Base-by-base conservation (phyloP, 2,888 invertebrate genomes). In the Melanostoma mellinum region DNA sequence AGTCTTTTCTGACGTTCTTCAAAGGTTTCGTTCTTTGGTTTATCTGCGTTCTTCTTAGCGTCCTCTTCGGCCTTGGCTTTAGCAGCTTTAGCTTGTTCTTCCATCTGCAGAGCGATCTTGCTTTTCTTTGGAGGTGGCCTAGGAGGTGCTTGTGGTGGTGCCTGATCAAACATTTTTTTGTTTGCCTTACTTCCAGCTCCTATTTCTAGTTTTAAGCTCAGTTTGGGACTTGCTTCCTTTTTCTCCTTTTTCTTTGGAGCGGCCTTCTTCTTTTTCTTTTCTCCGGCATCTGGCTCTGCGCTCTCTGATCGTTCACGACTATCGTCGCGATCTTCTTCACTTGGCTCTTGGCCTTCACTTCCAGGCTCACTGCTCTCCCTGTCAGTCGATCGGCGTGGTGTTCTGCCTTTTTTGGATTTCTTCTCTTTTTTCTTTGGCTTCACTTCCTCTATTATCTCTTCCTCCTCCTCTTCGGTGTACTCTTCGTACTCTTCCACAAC, bases 401-500 rank as follows among this genome's bases (percentile, higher is more conserved):
- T 76, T 5, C 88, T 88, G 8, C 87, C 88, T 77, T 89, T 90
- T 67, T 88, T 87, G 1, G 86, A 75, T 32, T 71, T 84, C 44
- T 89, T 89, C 44, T 88, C 89, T 63, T 90, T 90, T 80, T 90
- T 91, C 78, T 89, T 89, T 78, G 89, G 88, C 38, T 90, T 89
- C 76, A 88, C 88, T 42, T 89, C 89, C 67, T 88, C 89, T 78
- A 89, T 87, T 42, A 88, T 88, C 56, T 90, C 89, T 72, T 87
- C 81, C 67, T 86, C 86, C 60, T 89, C 88, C 65, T 89, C 88
- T 77, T 89, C 89, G 55, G 89, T 88, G 65, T 88, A 88, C 65
- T 91, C 90, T 73, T 90, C 90, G 78, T 91, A 90, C 77, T 91
- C 91, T 78, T 91, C 91, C 32, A 91, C 91, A 38, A 91, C 90